Conservation (phyloP, 2,797 vertebrate genomes). For the Carduelis carduelis region DNA sequence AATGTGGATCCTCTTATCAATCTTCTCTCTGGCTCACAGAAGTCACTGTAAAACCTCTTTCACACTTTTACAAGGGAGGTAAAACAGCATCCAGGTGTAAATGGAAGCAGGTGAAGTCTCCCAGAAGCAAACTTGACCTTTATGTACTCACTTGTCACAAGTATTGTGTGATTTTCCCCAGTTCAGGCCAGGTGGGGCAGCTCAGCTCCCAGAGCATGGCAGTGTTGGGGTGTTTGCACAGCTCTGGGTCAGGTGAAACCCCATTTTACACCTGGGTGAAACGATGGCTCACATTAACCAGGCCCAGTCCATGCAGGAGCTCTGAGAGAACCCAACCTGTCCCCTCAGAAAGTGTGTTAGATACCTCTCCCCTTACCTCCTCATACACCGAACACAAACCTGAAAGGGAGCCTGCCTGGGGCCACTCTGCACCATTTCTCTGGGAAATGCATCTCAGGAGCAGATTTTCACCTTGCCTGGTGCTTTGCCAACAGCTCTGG, state of each 20-base stretch:
- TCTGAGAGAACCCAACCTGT: not conserved
- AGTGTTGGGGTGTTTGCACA: not conserved
- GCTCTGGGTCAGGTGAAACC: not conserved
- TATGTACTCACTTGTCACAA: too few species aligned
- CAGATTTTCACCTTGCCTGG: not conserved
- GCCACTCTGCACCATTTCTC: not conserved
- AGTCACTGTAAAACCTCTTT: not conserved
- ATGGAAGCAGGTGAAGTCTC: not conserved
- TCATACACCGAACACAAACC: fast-evolving
- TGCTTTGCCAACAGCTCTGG: not conserved
- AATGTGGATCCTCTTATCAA: not conserved
- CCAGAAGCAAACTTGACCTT: not conserved
- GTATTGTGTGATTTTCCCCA: fast-evolving
- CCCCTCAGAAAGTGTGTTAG: fast-evolving
- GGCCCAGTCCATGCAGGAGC: not conserved
- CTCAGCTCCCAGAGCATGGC: not conserved
- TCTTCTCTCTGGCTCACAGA: not conserved
- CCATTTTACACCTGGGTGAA: not conserved
- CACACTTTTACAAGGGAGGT: not conserved
- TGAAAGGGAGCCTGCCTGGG: too few species aligned
- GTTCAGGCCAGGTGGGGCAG: not conserved
- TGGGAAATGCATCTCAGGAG: not conserved
- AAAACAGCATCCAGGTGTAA: not conserved
- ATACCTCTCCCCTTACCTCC: not conserved
- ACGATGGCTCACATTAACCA: fast-evolving